Evolutionary conservation across 2,797 vertebrate genomes (phyloP), one percentile per base, ranked within the genome.

Genomic region (Schizothorax lantsangensis): DNA sequence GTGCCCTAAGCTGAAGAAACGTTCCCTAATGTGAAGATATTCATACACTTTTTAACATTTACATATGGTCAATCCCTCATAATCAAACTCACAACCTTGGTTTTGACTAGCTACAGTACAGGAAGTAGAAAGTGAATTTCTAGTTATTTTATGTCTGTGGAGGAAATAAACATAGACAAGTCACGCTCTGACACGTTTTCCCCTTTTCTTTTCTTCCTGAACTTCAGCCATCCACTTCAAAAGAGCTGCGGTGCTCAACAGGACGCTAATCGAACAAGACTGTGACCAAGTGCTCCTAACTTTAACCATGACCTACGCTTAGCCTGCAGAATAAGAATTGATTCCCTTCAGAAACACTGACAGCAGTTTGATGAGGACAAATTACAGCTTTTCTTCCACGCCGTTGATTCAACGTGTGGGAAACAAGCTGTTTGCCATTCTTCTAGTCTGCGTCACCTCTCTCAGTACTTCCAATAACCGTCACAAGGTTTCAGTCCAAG

Each of bases 341-440:
- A 81, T 82, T 52, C 19, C 57, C 38, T 36, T 47, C 57, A 88
- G 52, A 83, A 73, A 33, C 59, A 7, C 66, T 85, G 80, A 90
- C 80, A 84, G 77, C 83, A 11, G 23, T 74, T 73, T 83, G 72
- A 88, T 88, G 77, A 81, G 71, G 43, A 66, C 80, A 89, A 86
- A 88, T 84, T 71, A 84, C 88, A 68, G 73, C 79, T 81, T 88
- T 81, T 71, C 84, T 84, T 89, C 82, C 52, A 83, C 17, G 17
- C 43, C 10, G 59, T 78, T 88, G 74, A 79, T 86, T 86, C 72
- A 14, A 40, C 15, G 14, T n/a, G 43, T 57, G 80, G 33, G 23
- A 84, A 81, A 86, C 85, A 73, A 81, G 84, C 47, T 40, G 57
- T 84, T 84, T 86, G 85, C 49, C 49, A 83, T 86, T 84, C 64